A percentile compares a stretch with the other conserved stretches of the same genome.
Evolutionary conservation across 2,113 vertebrate genomes (phyloP).

Genomic region (Pachycephala philippinensis): DNA sequence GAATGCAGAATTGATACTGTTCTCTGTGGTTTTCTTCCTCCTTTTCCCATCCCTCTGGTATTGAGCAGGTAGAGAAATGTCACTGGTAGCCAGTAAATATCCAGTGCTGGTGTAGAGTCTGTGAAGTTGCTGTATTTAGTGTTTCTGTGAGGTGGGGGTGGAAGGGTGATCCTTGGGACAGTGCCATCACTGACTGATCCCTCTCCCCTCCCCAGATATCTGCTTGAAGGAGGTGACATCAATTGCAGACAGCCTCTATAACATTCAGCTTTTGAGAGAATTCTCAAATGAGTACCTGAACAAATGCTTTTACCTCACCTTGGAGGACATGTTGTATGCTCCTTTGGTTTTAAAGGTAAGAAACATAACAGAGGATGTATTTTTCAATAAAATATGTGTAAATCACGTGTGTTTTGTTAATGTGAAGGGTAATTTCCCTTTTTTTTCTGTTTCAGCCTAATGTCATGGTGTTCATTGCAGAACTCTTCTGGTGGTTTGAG

Average conservation of each 20-base stretch:
- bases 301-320: constrained; percentile 87
- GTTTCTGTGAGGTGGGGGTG: background rate
- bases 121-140: background rate
- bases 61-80: background rate
- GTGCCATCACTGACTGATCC: background rate
- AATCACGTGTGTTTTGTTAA: background rate
- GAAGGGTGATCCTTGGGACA: background rate
- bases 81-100: background rate
- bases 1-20: background rate
- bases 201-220: constrained; percentile 77
- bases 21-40: background rate
- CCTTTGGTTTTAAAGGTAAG: constrained; percentile 90
- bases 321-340: constrained; percentile 91
- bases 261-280: constrained; percentile 88
- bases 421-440: background rate
- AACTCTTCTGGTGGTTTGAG: constrained; percentile 98
- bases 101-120: background rate
- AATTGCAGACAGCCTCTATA: constrained; percentile 89
- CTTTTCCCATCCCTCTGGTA: background rate
- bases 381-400: background rate
- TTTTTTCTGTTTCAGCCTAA: constrained; percentile 76
- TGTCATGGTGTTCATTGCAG: constrained; percentile 91
- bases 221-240: constrained; percentile 92
- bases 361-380: accelerated
- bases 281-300: constrained; percentile 89